Base-by-base conservation (phyloP, 2,888 invertebrate species). In the Melanostoma scalare region DNA sequence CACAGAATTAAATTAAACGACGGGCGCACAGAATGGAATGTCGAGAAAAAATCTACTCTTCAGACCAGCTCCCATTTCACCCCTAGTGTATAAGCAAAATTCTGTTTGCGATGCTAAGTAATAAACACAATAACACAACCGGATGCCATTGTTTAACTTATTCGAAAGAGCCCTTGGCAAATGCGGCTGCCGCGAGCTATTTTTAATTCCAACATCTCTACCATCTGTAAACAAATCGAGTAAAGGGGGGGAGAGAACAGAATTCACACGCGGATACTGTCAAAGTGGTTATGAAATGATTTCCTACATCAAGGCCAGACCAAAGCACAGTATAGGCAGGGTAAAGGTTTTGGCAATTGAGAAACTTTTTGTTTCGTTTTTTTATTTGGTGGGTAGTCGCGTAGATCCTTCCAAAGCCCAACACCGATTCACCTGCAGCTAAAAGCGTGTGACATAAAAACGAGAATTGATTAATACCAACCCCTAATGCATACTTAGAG, bases 71-170 rank as follows among this genome's bases (percentile, higher is more conserved):
- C 56, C 67, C 74, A 69, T 65, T 78, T 69, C 79, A 75, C 74
- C 71, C 74, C 71, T 75, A 48, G 50, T 65, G 44, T 48, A 52
- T 52, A 78, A 78, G 69, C 74, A 69, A 67, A 79, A 65, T 68
- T 75, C 55, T 84, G 84, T 79, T 84, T 84, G 74, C 75, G 61
- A 74, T 79, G 84, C 84, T 84, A 75, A 84, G 84, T 84, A 84
- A 84, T 84, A 84, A 84, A 79, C 84, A 84, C 74, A 84, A 84
- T 75, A 79, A 75, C 65, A 79, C 74, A 68, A 84, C 84, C 84
- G 84, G 84, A 84, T 79, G 79, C 71, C 71, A 75, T 84, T 84
- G 84, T 84, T 84, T 79, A 84, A 84, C 74, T 84, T 84, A 84
- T 79, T 61, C 60, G 60, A 79, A 56, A 20, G 63, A 73, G 61